These are phyloP conservation scores for Zeus faber DNA, from an alignment of 2,113 vertebrate species.

Conservation along the genomic window DNA sequence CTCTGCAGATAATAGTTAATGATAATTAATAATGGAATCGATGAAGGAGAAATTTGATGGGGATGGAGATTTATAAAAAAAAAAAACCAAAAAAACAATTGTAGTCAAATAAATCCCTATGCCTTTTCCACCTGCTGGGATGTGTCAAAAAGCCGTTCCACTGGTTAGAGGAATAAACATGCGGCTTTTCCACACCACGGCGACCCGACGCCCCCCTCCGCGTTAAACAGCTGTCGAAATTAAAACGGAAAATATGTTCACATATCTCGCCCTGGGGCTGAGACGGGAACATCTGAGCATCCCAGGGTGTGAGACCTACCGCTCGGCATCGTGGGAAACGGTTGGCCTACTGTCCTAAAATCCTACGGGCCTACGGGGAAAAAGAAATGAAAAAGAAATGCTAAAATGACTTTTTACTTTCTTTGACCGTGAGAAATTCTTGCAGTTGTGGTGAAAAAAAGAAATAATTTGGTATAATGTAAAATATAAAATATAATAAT, in stretches of 20 bases:
- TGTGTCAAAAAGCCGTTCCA: slow-evolving; percentile 70
- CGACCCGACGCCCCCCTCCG: slow-evolving; percentile 62
- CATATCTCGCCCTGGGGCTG: slow-evolving; percentile 51
- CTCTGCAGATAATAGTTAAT: too few relatives aligned
- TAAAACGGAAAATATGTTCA: slow-evolving; percentile 69
- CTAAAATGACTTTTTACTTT: too few relatives aligned
- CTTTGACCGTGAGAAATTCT: too few relatives aligned
- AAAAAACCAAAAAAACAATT: too few relatives aligned
- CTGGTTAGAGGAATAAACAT: slow-evolving; percentile 76
- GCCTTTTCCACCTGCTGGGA: slow-evolving; percentile 73
- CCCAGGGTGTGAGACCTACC: slow-evolving; percentile 39
- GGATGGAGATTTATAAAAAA: too few relatives aligned
- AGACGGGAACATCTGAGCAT: slow-evolving; percentile 38
- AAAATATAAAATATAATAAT: too few relatives aligned
- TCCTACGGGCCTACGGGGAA: too few relatives aligned
- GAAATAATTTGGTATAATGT: too few relatives aligned
- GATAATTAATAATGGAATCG: too few relatives aligned
- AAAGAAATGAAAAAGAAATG: too few relatives aligned
- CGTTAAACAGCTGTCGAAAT: slow-evolving; percentile 75
- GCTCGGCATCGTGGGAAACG: slow-evolving; percentile 34
- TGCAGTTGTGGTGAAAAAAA: too few relatives aligned
- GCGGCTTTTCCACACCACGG: slow-evolving; percentile 60
- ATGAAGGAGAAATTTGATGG: too few relatives aligned
- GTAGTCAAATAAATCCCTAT: slow-evolving; percentile 63
- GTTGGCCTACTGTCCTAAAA: slow-evolving; percentile 43